Evolutionary conservation across 2,113 vertebrate species (phyloP), one percentile per base, ranked within the genome.

Genomic region (Cavia porcellus): DNA sequence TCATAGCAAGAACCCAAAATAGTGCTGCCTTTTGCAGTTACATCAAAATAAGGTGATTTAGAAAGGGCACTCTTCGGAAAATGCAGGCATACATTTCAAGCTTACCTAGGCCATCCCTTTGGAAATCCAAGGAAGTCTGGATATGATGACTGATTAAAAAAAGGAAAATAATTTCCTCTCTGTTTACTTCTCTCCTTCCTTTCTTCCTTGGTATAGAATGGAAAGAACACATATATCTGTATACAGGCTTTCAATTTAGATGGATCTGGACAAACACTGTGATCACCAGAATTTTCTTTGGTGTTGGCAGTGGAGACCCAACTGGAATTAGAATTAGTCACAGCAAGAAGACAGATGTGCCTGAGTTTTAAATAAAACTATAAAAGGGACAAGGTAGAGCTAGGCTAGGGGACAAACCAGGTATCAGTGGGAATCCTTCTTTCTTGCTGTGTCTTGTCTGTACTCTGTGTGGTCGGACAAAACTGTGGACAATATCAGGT

Each of bases 11-110:
- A 98, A 98, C 98, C 97, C 98, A 99, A 99, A 99, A 99, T 99
- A 99, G 98, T 98, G 98, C 98, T 98, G 98, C 94, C 98, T 99
- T 99, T 99, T 99, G 97, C 98, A 99, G 98, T 98, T 99, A 98
- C 96, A 98, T 98, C 97, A 98, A 98, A 98, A 98, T 98, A 98
- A 98, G 98, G 98, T 98, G 98, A 98, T 98, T 98, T 98, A 95
- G 97, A 98, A 99, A 99, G 98, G 98, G 98, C 97, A 97, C 83
- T 96, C 97, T 97, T 98, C 96, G 90, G 96, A 98, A 97, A 98
- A 98, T 93, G 98, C n/a, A 84, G n/a, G 77, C 38, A 12, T 14
- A 42, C 52, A 47, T 77, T 35, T 32, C 19, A 11, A 30, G 7
- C 47, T 47, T 61, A 96, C 93, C 89, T 89, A 89, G 86, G 88